Conservation (phyloP, 2,113 vertebrate genomes). For the Nothocercus nigrocapillus region DNA sequence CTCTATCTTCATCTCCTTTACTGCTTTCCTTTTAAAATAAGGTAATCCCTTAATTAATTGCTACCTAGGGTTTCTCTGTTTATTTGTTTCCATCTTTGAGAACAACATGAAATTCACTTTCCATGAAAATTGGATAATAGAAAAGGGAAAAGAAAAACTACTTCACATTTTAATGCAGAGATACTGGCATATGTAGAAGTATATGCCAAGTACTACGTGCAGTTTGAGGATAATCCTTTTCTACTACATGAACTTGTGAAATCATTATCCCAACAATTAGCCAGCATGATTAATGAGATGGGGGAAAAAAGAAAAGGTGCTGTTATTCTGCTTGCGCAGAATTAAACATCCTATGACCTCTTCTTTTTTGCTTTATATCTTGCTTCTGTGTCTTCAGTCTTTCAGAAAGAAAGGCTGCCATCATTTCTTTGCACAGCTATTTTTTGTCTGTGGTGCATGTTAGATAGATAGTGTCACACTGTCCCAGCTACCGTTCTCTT, state of each 20-base stretch:
- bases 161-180: slow-evolving; percentile 32
- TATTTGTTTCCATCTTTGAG: slow-evolving; percentile 50
- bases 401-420: background rate
- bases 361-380: slow-evolving; percentile 18
- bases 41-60: background rate
- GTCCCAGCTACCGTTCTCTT: background rate
- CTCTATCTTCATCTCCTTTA: background rate
- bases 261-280: slow-evolving; percentile 62
- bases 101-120: slow-evolving; percentile 26
- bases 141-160: slow-evolving; percentile 34
- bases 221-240: slow-evolving; percentile 42
- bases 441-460: background rate
- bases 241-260: slow-evolving; percentile 43
- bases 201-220: background rate
- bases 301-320: background rate
- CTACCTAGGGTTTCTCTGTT: background rate
- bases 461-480: background rate
- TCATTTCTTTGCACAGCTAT: background rate
- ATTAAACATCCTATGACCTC: slow-evolving; percentile 5
- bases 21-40: background rate
- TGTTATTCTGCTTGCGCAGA: background rate
- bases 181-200: background rate
- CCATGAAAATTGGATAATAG: slow-evolving; percentile 4
- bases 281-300: slow-evolving; percentile 43
- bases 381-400: background rate